Evolutionary conservation across 2,888 invertebrate species (phyloP).

Genomic region (Ypsolopha sequella): DNA sequence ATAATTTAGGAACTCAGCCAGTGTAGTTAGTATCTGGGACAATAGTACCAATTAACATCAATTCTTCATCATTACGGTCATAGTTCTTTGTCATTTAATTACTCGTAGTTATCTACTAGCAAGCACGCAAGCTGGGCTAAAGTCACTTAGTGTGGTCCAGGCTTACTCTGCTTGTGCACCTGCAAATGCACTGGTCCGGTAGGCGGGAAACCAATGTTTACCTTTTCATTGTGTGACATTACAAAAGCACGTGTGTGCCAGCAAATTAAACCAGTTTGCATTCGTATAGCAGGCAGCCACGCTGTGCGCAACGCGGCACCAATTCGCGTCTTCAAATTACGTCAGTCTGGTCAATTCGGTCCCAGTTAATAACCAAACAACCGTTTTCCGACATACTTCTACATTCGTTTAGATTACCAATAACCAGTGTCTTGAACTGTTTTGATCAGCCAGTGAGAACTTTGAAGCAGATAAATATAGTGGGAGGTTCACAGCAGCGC

Average conservation of each 20-base stretch:
- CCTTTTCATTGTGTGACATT: constrained; percentile 30
- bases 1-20: no score
- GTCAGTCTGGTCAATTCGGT: constrained; percentile 32
- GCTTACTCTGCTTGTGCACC: neutral
- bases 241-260: constrained; percentile 45
- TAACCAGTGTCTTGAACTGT: no score
- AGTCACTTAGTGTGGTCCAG: neutral
- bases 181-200: no score
- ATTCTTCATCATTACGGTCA: no score
- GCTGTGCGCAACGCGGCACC: constrained; percentile 14
- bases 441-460: no score
- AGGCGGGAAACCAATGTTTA: constrained; percentile 22
- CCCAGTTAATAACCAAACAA: constrained; percentile 26
- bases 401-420: neutral
- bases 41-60: no score
- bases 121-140: neutral
- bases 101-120: neutral
- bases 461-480: no score
- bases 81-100: neutral
- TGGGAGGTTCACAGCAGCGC: neutral
- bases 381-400: neutral
- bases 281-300: constrained; percentile 13
- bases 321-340: constrained; percentile 34
- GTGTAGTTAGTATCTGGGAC: no score
- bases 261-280: constrained; percentile 35